Base-by-base conservation (phyloP, 2,797 vertebrate species). In the Gastrophryne carolinensis region DNA sequence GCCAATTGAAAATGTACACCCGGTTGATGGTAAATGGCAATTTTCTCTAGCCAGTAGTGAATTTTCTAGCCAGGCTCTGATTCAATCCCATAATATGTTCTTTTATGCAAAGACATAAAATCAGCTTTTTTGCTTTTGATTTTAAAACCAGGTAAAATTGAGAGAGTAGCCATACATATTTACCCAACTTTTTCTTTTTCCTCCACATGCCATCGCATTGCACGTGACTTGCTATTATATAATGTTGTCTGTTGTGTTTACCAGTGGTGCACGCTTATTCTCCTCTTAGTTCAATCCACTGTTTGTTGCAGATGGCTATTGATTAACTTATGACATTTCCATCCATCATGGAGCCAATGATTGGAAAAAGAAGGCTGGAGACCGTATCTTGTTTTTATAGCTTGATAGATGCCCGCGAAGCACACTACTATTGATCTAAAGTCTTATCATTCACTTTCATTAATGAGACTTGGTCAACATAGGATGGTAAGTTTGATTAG, bases 341-440 rank as follows among this genome's bases (percentile, higher is more conserved):
- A 80, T 80, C 56, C 75, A 79, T 80, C 75, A 56, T 35, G 12
- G n/a, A 41, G 27, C 47, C 49, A 80, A 69, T 63, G 54, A 75
- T 73, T 69, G 35, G 66, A 63, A 67, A 29, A 79, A 26, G n/a
- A n/a, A 56, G 52, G 15, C 44, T 62, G 21, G 19, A 54, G 47
- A 54, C 35, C 24, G 54, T 15, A 23, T 12, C 53, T 65, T 71
- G 75, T 67, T 79, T 49, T 61, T 65, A 63, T 37, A 11, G 71
- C 19, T 34, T 69, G 74, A 77, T 67, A 50, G 52, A 72, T 57
- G 37, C 23, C 12, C 24, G 27, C 41, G 13, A 65, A 37, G n/a
- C 41, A 37, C 37, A 39, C 19, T n/a, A 8, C 2, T 58, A 80
- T 67, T 62, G 66, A 79, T 72, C 68, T 67, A 30, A 23, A 57